These are phyloP conservation scores for Camptogramma bilineatum DNA, from an alignment of 2,888 invertebrate species.

Conservation along the genomic window DNA sequence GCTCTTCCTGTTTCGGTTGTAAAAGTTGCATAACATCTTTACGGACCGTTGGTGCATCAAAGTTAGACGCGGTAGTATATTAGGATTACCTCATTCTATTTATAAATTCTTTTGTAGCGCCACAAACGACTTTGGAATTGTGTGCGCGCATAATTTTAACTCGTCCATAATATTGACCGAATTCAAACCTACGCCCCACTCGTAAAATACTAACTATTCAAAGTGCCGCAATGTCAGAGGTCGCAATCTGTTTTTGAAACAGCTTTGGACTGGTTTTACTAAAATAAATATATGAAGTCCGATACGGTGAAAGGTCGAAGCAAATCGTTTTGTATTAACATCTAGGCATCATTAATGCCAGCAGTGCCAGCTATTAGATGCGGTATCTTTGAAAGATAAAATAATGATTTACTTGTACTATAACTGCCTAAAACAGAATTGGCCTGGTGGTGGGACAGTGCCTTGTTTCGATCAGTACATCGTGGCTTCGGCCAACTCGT, in stretches of 20 bases:
- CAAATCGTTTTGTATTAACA: slow-evolving; percentile 32
- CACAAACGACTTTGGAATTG: slow-evolving; percentile 7
- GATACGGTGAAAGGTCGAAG: slow-evolving; percentile 31
- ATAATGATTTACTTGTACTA: neutral
- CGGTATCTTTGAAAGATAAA: slow-evolving; percentile 18
- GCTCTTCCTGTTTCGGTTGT: slow-evolving; percentile 6
- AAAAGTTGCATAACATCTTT: slow-evolving; percentile 16
- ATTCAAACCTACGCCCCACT: slow-evolving; percentile 23
- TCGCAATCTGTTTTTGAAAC: slow-evolving; percentile 32
- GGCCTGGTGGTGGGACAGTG: too few species aligned
- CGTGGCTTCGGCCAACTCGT: too few species aligned
- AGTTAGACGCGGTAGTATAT: slow-evolving; percentile 23
- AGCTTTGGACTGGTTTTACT: slow-evolving; percentile 32
- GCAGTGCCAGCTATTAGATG: too few species aligned
- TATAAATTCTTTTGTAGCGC: slow-evolving; percentile 15
- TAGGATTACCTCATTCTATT: slow-evolving; percentile 21
- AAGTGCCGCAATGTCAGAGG: slow-evolving; percentile 30
- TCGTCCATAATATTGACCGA: slow-evolving; percentile 22
- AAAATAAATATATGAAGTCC: slow-evolving; percentile 23
- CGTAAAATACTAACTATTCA: slow-evolving; percentile 11
- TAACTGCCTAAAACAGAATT: too few species aligned
- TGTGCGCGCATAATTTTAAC: slow-evolving; percentile 17
- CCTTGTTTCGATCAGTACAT: too few species aligned
- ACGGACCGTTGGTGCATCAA: slow-evolving; percentile 8
- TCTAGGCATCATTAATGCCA: slow-evolving; percentile 25